Evolutionary conservation across 2,888 invertebrate species (phyloP), one percentile per base, ranked within the genome.

Genomic region (Boloria selene): DNA sequence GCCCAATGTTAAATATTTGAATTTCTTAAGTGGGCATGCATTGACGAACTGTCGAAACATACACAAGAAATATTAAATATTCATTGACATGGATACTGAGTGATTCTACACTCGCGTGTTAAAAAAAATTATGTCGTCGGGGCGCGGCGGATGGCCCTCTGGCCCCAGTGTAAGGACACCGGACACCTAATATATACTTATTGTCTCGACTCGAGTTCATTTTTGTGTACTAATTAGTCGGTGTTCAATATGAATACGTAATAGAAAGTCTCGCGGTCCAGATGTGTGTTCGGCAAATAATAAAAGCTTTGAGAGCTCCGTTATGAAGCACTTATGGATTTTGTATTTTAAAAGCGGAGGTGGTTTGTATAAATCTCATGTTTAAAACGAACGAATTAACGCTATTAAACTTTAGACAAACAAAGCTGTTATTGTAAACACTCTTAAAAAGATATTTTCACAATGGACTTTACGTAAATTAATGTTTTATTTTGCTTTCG

Each of bases 141-240:
- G 75, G 72, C 72, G 74, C 75, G 64, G 71, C 70, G 62, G 17
- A 59, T 53, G 42, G 65, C 64, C 72, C 73, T 70, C 74, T 72
- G 68, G 71, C 72, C 73, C 75, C 72, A 74, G 74, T 78, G 79
- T 82, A 83, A 83, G 83, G 86, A 83, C 84, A 85, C 80, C 81
- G 76, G 80, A 81, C 79, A 82, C 82, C 53, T 31, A 58, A 53
- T 55, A 75, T 79, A 77, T 77, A 81, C 82, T 81, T 79, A 87
- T 86, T 88, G 87, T 86, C 85, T 84, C 80, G 81, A 79, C 80
- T 82, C 79, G 83, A 82, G 87, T 88, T 88, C 85, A 86, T 82
- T 86, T 87, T 86, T 90, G 90, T 89, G 88, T 90, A 92, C 90
- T 90, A 91, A 91, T 92, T 91, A 91, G 91, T 90, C 85, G 85